phyloP scores from a whole-genome alignment of 2,797 vertebrate species.

The Dendrocincla tyrannina region DNA sequence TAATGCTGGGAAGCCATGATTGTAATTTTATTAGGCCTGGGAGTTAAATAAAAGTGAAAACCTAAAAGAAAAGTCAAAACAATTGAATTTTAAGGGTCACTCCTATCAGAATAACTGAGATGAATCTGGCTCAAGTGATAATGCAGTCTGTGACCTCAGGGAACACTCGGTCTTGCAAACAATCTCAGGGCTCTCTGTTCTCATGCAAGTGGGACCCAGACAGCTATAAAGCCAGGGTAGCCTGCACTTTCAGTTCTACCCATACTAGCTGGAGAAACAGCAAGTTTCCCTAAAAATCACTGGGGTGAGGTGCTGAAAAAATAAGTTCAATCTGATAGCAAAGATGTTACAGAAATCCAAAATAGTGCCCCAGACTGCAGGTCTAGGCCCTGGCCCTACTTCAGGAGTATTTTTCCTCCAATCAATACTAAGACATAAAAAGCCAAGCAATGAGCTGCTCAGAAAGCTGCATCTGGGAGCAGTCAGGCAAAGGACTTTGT shows the following conservation, averaged over 20 bases:
- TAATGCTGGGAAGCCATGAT: neutral
- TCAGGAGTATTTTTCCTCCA: neutral
- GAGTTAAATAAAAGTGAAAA: conserved; percentile 40
- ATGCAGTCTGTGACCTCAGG: neutral
- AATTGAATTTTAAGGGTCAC: neutral
- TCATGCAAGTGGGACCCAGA: neutral
- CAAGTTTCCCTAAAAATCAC: neutral
- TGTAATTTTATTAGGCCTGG: conserved; percentile 12
- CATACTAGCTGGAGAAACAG: neutral
- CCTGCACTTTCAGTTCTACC: neutral
- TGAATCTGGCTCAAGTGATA: neutral
- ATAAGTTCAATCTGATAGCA: neutral
- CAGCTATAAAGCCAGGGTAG: neutral
- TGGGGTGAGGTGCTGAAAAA: neutral
- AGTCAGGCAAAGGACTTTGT: neutral
- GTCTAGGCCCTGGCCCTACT: neutral
- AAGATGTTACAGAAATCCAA: neutral
- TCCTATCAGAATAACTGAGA: neutral
- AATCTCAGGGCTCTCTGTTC: neutral
- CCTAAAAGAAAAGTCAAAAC: neutral
- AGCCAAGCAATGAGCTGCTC: neutral
- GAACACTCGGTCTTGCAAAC: neutral
- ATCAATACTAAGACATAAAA: neutral
- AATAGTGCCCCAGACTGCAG: neutral
- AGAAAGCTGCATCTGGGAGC: neutral